Base-by-base conservation (phyloP, 2,113 vertebrate species). In the Piaya cayana region DNA sequence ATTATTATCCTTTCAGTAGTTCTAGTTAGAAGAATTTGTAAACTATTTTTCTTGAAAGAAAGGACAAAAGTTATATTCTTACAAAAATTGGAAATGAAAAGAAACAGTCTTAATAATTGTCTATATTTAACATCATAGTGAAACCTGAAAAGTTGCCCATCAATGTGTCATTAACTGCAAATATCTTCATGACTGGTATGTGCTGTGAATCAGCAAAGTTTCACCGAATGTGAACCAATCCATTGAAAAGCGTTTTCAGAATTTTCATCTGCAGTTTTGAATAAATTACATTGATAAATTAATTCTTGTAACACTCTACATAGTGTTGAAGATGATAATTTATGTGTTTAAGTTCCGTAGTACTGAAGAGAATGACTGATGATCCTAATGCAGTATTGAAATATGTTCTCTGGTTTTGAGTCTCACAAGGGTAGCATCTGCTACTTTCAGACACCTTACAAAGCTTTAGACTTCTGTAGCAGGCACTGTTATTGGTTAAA, bases 401-500 rank as follows among this genome's bases (percentile, higher is more conserved):
- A 69, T 6, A 1, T 26, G 1, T 76, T 96, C 53, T 84, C 71
- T 89, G 70, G 36, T 52, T 92, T 80, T 59, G 72, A 90, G 65
- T 77, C 81, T 87, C 82, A 58, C 87, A 84, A 90, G 82, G 92
- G 88, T 72, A 93, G 67, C 93, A 65, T 42, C 82, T 78, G 88
- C 92, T 67, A 72, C 95, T 92, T 93, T 89, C 86, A 93, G 83
- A 59, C 29, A 36, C 78, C 88, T 91, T 82, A 81, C 76, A 95
- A 95, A 94, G 79, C 97, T 79, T 8, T 52, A 86, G 94, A 90
- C 76, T 79, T 95, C 63, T 96, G 88, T 86, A 93, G 91, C 96
- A 94, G 87, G 87, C 79, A 37, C 37, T 95, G 91, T 97, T 98
- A 97, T 93, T 95, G 64, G 97, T 93, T 97, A 96, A 97, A 97